Evolutionary conservation across 2,888 invertebrate species (phyloP).

Genomic region (Apeira syringaria): DNA sequence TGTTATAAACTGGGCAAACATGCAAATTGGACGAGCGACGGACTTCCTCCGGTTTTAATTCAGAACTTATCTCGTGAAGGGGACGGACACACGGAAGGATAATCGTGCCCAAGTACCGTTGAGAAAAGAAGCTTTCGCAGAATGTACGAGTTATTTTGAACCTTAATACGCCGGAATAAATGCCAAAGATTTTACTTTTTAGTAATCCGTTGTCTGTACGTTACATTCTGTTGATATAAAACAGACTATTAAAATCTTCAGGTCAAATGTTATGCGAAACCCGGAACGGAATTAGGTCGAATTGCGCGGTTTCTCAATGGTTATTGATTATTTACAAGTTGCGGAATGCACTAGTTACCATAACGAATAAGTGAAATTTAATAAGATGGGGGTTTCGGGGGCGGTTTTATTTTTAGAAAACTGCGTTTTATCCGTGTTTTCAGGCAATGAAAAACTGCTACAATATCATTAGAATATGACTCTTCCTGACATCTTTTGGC

Average conservation of each 20-base stretch:
- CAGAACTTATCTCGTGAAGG: constrained; percentile 44
- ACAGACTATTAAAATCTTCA: background rate
- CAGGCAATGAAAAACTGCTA: too few relatives aligned
- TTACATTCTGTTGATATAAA: background rate
- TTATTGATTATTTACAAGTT: too few relatives aligned
- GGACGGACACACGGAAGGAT: constrained; percentile 17
- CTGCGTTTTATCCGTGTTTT: too few relatives aligned
- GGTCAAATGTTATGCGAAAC: background rate
- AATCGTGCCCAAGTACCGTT: constrained; percentile 8
- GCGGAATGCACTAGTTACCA: too few relatives aligned
- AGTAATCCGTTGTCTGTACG: background rate
- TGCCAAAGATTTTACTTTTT: background rate
- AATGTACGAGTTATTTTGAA: background rate
- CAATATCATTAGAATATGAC: too few relatives aligned
- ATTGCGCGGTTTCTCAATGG: too few relatives aligned
- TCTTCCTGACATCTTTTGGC: too few relatives aligned
- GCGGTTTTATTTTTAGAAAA: too few relatives aligned
- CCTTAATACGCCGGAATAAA: constrained; percentile 2
- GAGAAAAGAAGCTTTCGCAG: constrained; percentile 1
- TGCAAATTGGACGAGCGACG: constrained; percentile 69
- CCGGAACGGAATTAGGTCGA: too few relatives aligned
- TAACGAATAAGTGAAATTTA: too few relatives aligned
- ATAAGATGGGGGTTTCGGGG: too few relatives aligned
- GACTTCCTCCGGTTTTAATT: constrained; percentile 65
- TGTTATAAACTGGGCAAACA: constrained; percentile 77